phyloP scores from a whole-genome alignment of 1,140 invertebrate species.

The Tetragonula clypearis region DNA sequence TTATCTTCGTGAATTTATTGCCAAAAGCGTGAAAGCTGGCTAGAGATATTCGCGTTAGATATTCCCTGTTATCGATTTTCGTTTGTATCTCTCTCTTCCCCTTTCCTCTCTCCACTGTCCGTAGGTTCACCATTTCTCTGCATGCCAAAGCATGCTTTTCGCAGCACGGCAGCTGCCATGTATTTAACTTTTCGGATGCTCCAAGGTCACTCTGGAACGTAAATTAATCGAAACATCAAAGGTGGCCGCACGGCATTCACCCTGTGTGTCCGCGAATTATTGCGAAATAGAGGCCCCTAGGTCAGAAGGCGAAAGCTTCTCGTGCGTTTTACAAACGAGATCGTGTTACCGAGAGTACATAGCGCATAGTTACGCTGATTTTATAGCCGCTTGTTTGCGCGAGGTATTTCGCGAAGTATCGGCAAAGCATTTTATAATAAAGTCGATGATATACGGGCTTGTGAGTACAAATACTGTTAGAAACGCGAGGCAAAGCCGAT shows the following conservation, averaged over 20 bases:
- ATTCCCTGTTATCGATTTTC: slow-evolving; percentile 32
- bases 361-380: no score
- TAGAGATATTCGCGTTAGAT: slow-evolving; percentile 23
- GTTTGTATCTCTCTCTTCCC: slow-evolving; percentile 2
- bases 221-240: slow-evolving; percentile 31
- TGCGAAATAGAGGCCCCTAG: background rate
- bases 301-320: no score
- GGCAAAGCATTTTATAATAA: no score
- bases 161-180: background rate
- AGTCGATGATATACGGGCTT: no score
- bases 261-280: background rate
- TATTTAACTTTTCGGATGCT: background rate
- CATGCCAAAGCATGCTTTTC: slow-evolving; percentile 21
- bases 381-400: no score
- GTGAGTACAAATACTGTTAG: no score
- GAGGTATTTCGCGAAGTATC: no score
- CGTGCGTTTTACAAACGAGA: no score
- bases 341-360: no score
- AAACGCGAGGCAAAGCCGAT: no score
- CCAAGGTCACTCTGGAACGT: slow-evolving; percentile 13
- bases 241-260: background rate
- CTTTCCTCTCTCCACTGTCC: no score
- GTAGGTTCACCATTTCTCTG: background rate
- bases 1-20: slow-evolving; percentile 30
- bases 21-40: slow-evolving; percentile 31